Conservation (phyloP, 2,888 invertebrate species). For the Pemphredon lugubris region DNA sequence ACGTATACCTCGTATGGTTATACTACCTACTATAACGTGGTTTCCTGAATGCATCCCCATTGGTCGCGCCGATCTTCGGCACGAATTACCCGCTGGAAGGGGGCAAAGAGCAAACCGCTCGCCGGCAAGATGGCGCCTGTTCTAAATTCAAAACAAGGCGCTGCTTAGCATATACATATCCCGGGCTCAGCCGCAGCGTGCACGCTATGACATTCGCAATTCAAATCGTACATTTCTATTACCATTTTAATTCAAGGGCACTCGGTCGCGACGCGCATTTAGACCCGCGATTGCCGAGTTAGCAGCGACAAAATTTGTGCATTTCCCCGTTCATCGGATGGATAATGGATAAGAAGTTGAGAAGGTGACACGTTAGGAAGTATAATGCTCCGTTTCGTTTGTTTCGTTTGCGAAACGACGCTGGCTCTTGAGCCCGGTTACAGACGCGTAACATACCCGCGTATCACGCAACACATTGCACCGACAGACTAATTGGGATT, state of each 20-base stretch:
- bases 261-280: slow-evolving; percentile 54
- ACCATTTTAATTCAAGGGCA: slow-evolving; percentile 80
- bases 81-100: slow-evolving; percentile 74
- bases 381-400: too few relatives aligned
- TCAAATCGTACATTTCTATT: slow-evolving; percentile 81
- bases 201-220: slow-evolving; percentile 81
- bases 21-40: slow-evolving; percentile 53
- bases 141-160: slow-evolving; percentile 81
- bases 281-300: slow-evolving; percentile 12
- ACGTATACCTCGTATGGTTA: slow-evolving; percentile 57
- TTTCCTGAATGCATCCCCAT: slow-evolving; percentile 69
- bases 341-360: too few relatives aligned
- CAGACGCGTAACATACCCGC: too few relatives aligned
- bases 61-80: slow-evolving; percentile 69
- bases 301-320: too few relatives aligned
- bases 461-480: too few relatives aligned
- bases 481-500: too few relatives aligned
- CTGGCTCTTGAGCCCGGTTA: too few relatives aligned
- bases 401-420: too few relatives aligned
- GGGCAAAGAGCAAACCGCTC: slow-evolving; percentile 79
- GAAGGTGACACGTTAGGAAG: too few relatives aligned
- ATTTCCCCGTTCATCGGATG: too few relatives aligned
- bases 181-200: slow-evolving; percentile 66
- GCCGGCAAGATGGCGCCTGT: slow-evolving; percentile 80
- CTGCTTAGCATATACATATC: slow-evolving; percentile 81